phyloP scores from a whole-genome alignment of 1,140 invertebrate genomes.

The Penaeus chinensis region DNA sequence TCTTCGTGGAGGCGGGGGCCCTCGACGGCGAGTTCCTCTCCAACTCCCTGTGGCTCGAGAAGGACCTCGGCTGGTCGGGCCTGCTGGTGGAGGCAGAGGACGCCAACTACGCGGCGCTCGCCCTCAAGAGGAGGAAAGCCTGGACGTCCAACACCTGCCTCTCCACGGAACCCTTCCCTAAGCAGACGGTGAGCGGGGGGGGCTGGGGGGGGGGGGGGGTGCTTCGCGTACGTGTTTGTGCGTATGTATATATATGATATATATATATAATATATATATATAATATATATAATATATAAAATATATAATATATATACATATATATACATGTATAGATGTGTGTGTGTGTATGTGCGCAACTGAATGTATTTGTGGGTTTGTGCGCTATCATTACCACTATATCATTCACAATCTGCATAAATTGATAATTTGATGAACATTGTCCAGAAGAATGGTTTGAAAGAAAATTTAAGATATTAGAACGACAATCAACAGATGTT shows the following conservation, averaged over 20 bases:
- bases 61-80: not conserved
- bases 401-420: too few relatives aligned
- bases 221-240: not conserved
- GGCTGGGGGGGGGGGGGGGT: not conserved
- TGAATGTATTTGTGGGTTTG: not conserved
- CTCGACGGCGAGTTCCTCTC: constrained; percentile 16
- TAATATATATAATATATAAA: constrained; percentile 14
- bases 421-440: too few relatives aligned
- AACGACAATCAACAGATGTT: too few relatives aligned
- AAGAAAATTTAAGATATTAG: too few relatives aligned
- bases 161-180: not conserved
- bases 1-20: constrained; percentile 11
- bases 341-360: not conserved
- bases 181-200: not conserved
- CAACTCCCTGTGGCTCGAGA: constrained; percentile 3
- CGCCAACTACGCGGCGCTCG: not conserved
- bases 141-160: not conserved
- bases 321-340: not conserved
- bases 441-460: too few relatives aligned
- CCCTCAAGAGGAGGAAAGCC: not conserved
- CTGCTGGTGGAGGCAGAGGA: not conserved
- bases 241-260: not conserved
- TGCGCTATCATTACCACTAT: not conserved
- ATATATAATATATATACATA: constrained; percentile 18
- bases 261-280: not conserved